Conservation (phyloP, 2,888 invertebrate species). For the Morpho deidamia region DNA sequence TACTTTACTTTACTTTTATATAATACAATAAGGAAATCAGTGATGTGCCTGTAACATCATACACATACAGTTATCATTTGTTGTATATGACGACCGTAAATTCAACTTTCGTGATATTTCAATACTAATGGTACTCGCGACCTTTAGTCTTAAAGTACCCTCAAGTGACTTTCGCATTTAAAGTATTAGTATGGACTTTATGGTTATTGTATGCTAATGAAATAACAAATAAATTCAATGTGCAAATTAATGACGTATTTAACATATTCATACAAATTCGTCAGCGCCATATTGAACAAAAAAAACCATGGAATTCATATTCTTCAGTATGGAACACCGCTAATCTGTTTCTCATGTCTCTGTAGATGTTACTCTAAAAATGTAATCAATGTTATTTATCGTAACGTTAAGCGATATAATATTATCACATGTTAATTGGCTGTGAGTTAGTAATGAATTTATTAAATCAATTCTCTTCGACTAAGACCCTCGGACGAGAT, state of each 20-base stretch:
- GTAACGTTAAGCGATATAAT: background rate
- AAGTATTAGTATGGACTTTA: no score
- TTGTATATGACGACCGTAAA: no score
- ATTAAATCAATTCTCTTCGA: constrained; percentile 8
- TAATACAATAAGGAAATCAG: no score
- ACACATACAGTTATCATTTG: no score
- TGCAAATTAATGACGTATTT: background rate
- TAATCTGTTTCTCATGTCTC: background rate
- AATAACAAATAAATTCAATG: background rate
- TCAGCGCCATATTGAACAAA: background rate
- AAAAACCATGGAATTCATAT: background rate
- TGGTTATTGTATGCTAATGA: no score
- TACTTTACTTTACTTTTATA: no score
- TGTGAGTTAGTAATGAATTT: constrained; percentile 15
- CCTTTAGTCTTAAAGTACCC: no score
- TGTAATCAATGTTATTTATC: background rate
- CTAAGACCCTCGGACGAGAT: constrained; percentile 29
- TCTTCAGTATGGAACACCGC: background rate
- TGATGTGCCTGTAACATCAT: no score
- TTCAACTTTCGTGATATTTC: no score
- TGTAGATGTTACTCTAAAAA: background rate
- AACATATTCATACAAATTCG: background rate
- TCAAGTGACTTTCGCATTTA: no score
- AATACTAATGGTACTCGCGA: no score
- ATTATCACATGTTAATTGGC: constrained; percentile 7